Percentiles rank a stretch among this genome's conserved stretches.
Evolutionary conservation across 2,113 vertebrate species (phyloP).

Genomic region (Colius striatus): DNA sequence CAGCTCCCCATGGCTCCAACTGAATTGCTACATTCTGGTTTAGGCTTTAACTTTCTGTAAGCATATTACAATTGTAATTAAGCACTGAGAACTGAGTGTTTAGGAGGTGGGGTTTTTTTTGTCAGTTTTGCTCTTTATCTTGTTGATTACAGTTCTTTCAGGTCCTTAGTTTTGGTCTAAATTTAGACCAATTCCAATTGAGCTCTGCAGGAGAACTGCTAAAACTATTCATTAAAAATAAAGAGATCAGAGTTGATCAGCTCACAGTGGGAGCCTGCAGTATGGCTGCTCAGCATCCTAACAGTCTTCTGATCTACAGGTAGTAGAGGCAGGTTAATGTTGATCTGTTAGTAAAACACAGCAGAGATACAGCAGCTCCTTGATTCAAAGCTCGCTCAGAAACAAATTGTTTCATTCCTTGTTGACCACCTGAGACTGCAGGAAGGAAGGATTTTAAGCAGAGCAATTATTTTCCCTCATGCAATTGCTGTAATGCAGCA

Average conservation of each 20-base stretch:
- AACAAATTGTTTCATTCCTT: not conserved
- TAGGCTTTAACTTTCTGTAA: not conserved
- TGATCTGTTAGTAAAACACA: not conserved
- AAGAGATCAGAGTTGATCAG: not conserved
- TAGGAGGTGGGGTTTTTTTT: not conserved
- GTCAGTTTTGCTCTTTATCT: conserved; percentile 6
- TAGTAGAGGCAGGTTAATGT: not conserved
- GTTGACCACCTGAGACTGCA: not conserved
- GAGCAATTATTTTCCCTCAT: not conserved
- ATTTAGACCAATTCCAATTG: not conserved
- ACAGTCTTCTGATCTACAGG: not conserved
- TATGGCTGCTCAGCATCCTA: not conserved
- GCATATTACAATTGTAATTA: conserved; percentile 15
- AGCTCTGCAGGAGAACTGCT: not conserved
- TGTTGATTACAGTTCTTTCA: not conserved
- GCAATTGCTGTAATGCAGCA: not conserved
- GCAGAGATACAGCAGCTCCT: not conserved
- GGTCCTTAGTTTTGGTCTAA: not conserved
- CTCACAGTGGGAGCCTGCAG: not conserved
- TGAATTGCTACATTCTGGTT: not conserved
- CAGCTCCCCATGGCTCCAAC: not conserved
- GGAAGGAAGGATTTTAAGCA: not conserved
- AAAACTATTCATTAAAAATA: not conserved
- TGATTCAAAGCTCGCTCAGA: not conserved
- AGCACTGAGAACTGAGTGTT: not conserved